These are phyloP conservation scores for Eurosta solidaginis DNA, from an alignment of 1,140 invertebrate genomes.

Conservation along the genomic window DNA sequence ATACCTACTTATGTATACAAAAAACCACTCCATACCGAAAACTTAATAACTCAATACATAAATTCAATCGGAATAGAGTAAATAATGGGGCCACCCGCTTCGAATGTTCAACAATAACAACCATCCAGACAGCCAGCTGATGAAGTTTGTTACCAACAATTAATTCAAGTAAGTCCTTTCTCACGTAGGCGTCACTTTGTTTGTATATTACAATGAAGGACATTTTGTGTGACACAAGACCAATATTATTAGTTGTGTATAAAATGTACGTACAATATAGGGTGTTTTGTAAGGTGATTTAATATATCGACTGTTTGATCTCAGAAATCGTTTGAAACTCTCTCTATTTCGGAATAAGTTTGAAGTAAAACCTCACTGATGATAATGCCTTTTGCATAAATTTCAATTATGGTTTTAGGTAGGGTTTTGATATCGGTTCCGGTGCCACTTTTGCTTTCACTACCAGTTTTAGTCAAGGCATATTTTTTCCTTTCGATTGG, in stretches of 20 bases:
- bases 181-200: not conserved
- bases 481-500: no score
- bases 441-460: no score
- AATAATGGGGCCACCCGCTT: slow-evolving; percentile 57
- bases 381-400: no score
- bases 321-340: no score
- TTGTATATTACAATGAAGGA: slow-evolving; percentile 13
- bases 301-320: no score
- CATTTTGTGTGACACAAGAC: not conserved
- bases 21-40: slow-evolving; percentile 30
- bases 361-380: no score
- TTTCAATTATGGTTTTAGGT: no score
- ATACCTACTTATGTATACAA: not conserved
- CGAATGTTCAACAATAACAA: slow-evolving; percentile 24
- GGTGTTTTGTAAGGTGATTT: no score
- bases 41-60: slow-evolving; percentile 58
- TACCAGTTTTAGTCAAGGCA: no score
- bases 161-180: slow-evolving; percentile 37
- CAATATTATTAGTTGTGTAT: not conserved
- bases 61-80: slow-evolving; percentile 42
- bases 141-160: slow-evolving; percentile 27
- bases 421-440: no score
- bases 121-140: not conserved
- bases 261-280: not conserved
- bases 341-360: no score